Base-by-base conservation (phyloP, 2,113 vertebrate genomes). In the Malaclemys terrapin region DNA sequence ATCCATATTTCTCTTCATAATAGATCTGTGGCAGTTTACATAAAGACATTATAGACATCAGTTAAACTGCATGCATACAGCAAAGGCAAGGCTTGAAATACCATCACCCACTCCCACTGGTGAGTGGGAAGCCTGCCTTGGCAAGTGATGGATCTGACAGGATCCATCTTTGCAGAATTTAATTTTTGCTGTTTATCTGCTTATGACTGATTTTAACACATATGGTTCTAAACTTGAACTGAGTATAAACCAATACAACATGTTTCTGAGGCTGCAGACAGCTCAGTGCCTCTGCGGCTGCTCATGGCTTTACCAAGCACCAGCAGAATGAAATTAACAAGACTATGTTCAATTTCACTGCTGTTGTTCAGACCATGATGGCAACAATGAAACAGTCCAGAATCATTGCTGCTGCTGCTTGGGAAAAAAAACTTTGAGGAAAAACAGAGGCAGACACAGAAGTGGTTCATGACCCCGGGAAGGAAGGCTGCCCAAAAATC, bases 311-410 rank as follows among this genome's bases (percentile, higher is more conserved):
- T 87, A 16, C 59, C 91, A 59, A 94, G 88, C 91, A 85, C 6
- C 7, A 14, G 62, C 5, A 84, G 75, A 92, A 81, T 82, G 35
- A 25, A 92, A 88, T 92, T 81, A 92, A 22, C 84, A 88, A 90
- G 45, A 85, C n/a, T 38, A 17, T 14, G 4, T 69, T 96, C 92
- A 89, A 1, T 54, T 94, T 95, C 65, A 91, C 59, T 85, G 81
- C 81, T 91, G 79, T 31, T 29, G 84, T 92, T 89, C 59, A 93
- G 42, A 91, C 84, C 50, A 45, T 81, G 84, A 89, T 88, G 87
- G 75, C 65, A 95, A 92, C 87, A 96, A 59, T 69, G 57, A 96
- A 95, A 93, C 49, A 90, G 81, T 89, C 83, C 89, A 78, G n/a
- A 94, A 93, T 91, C 94, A 65, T 79, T 91, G 31, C 31, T 42